Percentiles rank a stretch among this genome's conserved stretches.
These are phyloP conservation scores for Ischnus inquisitorius DNA, from an alignment of 2,888 invertebrate species.

Conservation along the genomic window DNA sequence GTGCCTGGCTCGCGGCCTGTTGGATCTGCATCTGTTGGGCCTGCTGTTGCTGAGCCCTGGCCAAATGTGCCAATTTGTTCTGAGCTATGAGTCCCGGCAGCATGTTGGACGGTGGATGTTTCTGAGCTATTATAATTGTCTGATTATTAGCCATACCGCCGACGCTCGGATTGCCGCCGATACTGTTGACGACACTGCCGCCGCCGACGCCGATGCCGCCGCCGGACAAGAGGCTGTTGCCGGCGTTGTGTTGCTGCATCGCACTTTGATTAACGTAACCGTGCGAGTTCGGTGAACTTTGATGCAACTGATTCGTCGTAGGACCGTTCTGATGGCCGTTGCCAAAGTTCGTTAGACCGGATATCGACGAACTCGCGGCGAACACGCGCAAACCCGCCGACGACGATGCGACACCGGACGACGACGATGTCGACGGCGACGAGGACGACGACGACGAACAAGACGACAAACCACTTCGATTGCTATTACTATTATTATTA, in stretches of 20 bases:
- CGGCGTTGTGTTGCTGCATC: slow-evolving; percentile 18
- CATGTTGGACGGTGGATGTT: slow-evolving; percentile 83
- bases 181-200: slow-evolving; percentile 61
- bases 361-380: slow-evolving; percentile 48
- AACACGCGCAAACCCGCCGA: slow-evolving; percentile 49
- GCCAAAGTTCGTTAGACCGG: slow-evolving; percentile 79
- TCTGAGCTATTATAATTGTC: slow-evolving; percentile 82
- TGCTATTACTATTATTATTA: slow-evolving; percentile 44
- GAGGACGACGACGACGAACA: slow-evolving; percentile 52
- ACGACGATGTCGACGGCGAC: slow-evolving; percentile 46
- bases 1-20: slow-evolving; percentile 52
- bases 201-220: slow-evolving; percentile 36
- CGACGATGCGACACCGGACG: slow-evolving; percentile 43
- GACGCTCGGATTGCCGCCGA: slow-evolving; percentile 46
- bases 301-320: slow-evolving; percentile 65
- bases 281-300: slow-evolving; percentile 62
- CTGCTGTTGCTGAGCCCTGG: slow-evolving; percentile 80
- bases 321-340: slow-evolving; percentile 84
- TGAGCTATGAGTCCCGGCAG: slow-evolving; percentile 82
- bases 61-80: slow-evolving; percentile 82
- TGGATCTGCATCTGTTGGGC: slow-evolving; percentile 75
- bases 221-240: slow-evolving; percentile 50
- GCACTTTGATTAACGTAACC: slow-evolving; percentile 22
- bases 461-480: slow-evolving; percentile 55
- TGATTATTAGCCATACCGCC: slow-evolving; percentile 78